Base-by-base conservation (phyloP, 2,797 vertebrate genomes). In the Chaetodon trifasciatus region DNA sequence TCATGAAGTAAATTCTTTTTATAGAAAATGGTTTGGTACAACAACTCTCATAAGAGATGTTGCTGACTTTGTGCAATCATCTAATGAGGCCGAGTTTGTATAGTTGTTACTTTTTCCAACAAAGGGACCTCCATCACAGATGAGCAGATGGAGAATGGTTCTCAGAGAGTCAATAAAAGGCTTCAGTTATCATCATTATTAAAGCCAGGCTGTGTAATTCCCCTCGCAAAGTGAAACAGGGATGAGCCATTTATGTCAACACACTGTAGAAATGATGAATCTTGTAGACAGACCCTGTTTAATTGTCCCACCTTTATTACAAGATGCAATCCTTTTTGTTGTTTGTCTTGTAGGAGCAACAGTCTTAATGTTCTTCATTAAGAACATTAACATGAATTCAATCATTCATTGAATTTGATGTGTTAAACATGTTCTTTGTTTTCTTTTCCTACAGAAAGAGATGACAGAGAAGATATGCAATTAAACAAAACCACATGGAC, bases 401-500 rank as follows among this genome's bases (percentile, higher is more conserved):
- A 40, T 64, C 8, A 47, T 83, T 74, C 55, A 77, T 72, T 44
- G 10, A 69, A 69, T 60, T 56, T 52, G 16, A 68, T 61, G 12
- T 63, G n/a, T 70, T 88, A 56, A 79, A 84, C 16, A 21, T 82
- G 55, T 70, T 2, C 17, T 89, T 60, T 90, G 8, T 83, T 81
- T 86, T 89, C n/a, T 91, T 79, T 93, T 85, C 89, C 88, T 79
- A 79, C 96, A 99, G 98, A 99, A 93, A 94, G 97, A 96, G 93
- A 99, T 99, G 98, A 99, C 98, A 64, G 97, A 99, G 90, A 96
- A 95, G 76, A 99, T 99, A 92, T 99, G 98, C 91, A 97, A 97
- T 90, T 99, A 92, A 98, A 96, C 83, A 96, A 88, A 96, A 82
- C 81, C 78, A 78, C 52, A 74, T 78, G 86, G 78, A 92, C 74